These are phyloP conservation scores for Chiridota heheva DNA, from an alignment of 35 echinoderm and acorn worm genomes.

Conservation along the genomic window DNA sequence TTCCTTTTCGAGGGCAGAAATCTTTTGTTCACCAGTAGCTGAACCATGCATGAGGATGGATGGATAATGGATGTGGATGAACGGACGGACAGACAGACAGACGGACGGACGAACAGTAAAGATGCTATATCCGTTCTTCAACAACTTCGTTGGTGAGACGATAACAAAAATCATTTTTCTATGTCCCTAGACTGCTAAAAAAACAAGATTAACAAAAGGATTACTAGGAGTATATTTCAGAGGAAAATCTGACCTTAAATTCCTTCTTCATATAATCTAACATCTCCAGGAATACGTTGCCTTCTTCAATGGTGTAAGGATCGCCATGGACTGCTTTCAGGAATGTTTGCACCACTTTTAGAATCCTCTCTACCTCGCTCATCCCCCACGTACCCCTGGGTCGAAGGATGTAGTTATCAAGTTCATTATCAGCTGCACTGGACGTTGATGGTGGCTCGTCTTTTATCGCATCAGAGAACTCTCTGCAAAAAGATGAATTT, in stretches of 20 bases:
- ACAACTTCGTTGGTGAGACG: no score
- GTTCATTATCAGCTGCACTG: not conserved
- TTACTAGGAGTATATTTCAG: no score
- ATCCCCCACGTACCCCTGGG: constrained; percentile 82
- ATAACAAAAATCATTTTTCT: no score
- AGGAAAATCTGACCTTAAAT: constrained; percentile 93
- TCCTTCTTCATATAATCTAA: constrained; percentile 88
- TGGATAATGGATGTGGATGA: no score
- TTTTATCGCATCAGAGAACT: not conserved
- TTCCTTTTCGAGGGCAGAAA: no score
- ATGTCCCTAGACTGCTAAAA: no score
- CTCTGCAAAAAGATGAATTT: not conserved
- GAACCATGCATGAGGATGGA: no score
- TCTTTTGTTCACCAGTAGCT: no score
- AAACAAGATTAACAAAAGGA: no score
- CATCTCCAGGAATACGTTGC: constrained; percentile 49
- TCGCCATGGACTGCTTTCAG: constrained; percentile 40
- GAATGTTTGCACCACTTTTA: constrained; percentile 55
- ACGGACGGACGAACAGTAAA: no score
- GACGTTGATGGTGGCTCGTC: constrained; percentile 1
- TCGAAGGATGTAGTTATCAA: constrained; percentile 14
- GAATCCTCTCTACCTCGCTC: constrained; percentile 71
- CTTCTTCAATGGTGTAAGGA: constrained; percentile 36
- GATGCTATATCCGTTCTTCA: no score
- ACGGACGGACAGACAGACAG: no score